Base-by-base conservation (phyloP, 2,888 invertebrate species). In the Spilosoma lubricipeda region DNA sequence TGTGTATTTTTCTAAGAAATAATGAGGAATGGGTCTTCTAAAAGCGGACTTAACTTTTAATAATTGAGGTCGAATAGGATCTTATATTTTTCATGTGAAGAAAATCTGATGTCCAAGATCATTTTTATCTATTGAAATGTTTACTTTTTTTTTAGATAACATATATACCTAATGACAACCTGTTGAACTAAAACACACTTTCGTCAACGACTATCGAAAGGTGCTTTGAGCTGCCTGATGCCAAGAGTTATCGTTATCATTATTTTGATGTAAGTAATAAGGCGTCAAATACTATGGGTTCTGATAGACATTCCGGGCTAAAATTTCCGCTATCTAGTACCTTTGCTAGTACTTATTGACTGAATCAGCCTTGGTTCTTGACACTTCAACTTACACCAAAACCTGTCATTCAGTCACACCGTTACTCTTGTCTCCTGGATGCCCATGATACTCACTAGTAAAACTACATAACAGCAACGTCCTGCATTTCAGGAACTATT, bases 21-120 rank as follows among this genome's bases (percentile, higher is more conserved):
- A 63, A 63, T 59, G 70, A 39, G 5, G 39, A 39, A 69, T 27
- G 42, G 39, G 63, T 27, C 59, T 30, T 39, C 42, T 63, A 70
- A 63, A 39, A 59, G 3, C 3, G 20, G 18, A 39, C 39, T 63
- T 18, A 9, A 27, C 9, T 56, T 59, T 59, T 63, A 63, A 42
- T 27, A 42, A 30, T 42, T 42, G 20, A 63, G 42, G 30, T 70
- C 39, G 59, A 70, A 42, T 59, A 30, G 70, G 15, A 1, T 63
- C 42, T 11, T 42, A 42, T 27, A 4, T 18, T 30, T 42, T n/a
- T 42, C n/a, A 27, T 13, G 45, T 15, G 33, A 2, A 27, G 67
- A 67, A 20, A 45, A 27, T 45, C 18, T 45, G 15, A 45, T 45
- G 15, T 45, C 45, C 2, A 18, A 18, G 45, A 45, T 18, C 15